Conservation (phyloP, 2,113 vertebrate species). For the Tyto alba region DNA sequence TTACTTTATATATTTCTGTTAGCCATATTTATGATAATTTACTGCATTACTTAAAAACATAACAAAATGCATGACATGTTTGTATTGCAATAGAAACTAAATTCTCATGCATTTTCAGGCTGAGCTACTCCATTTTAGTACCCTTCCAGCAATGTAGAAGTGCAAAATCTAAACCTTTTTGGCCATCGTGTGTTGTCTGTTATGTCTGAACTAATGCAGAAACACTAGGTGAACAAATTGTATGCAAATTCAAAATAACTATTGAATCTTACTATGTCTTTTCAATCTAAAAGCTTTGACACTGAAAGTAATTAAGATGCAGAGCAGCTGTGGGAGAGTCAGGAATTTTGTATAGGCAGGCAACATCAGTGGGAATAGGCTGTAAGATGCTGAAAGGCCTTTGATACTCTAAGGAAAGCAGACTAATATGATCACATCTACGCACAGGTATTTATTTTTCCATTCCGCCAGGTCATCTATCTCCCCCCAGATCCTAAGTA, state of each 20-base stretch:
- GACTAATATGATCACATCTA: neutral
- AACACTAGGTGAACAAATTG: neutral
- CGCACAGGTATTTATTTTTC: neutral
- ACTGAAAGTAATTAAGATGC: neutral
- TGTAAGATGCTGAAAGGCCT: neutral
- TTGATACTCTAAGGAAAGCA: neutral
- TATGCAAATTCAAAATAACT: neutral
- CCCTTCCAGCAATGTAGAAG: neutral
- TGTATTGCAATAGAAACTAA: neutral
- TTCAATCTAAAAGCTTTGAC: neutral
- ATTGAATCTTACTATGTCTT: fast-evolving
- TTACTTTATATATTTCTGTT: neutral
- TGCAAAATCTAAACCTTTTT: neutral
- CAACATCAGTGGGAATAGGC: neutral
- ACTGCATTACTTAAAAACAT: neutral
- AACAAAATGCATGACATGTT: neutral
- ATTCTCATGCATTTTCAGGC: neutral
- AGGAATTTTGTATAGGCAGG: neutral
- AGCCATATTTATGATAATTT: neutral
- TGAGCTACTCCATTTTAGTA: neutral
- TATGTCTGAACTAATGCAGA: neutral
- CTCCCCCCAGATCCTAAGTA: neutral
- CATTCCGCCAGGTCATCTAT: neutral
- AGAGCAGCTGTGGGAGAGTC: neutral
- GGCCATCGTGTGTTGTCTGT: fast-evolving